Conservation (phyloP, 2,113 vertebrate species). For the Nymphicus hollandicus region DNA sequence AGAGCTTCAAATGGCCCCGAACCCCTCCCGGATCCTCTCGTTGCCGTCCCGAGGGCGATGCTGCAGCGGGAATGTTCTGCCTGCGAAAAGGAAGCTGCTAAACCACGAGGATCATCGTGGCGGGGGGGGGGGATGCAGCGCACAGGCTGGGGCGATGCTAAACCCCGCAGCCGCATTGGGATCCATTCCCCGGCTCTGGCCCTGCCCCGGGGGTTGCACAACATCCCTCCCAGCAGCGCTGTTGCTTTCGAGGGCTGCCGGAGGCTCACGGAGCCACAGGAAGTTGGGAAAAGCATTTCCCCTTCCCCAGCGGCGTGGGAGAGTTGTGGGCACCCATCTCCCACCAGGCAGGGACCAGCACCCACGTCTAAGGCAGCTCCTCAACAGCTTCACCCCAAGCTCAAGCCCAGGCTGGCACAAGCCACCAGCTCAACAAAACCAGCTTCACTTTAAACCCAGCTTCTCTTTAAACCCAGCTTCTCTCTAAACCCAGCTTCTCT, state of each 20-base stretch:
- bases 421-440: not conserved
- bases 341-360: rapidly evolving
- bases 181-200: not conserved
- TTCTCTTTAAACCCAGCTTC: not conserved
- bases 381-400: not conserved
- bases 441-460: not conserved
- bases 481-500: rapidly evolving
- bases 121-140: not conserved
- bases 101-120: not conserved
- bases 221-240: not conserved
- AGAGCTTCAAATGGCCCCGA: not conserved
- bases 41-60: not conserved
- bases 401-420: not conserved
- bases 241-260: not conserved
- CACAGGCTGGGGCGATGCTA: rapidly evolving
- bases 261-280: not conserved
- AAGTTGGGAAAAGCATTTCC: rapidly evolving
- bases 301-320: rapidly evolving
- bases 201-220: not conserved
- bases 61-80: rapidly evolving
- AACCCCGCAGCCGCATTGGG: not conserved
- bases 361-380: rapidly evolving
- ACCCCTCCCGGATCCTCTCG: not conserved
- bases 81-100: not conserved
- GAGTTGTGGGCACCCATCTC: rapidly evolving